Base-by-base conservation (phyloP, 2,888 invertebrate genomes). In the Phlogophora meticulosa region DNA sequence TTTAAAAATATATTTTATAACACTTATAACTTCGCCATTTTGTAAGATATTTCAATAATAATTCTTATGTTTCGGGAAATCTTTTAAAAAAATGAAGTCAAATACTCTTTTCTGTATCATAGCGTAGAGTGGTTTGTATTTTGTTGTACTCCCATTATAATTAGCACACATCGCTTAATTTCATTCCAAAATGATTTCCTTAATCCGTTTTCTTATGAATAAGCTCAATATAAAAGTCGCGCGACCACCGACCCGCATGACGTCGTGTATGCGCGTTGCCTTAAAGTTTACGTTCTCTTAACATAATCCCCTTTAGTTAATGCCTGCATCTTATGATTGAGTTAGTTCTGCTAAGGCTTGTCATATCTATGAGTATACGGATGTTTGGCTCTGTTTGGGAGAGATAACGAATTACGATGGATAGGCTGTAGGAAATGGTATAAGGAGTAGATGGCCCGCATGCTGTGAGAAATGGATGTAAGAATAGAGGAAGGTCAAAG, bases 291-390 rank as follows among this genome's bases (percentile, higher is more conserved):
- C 13, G 52, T 62, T 45, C n/a, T 46, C 36, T 7, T 15, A 51
- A 53, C 34, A 22, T 66, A 66, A 78, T 70, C 57, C 46, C 52
- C 36, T 56, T 34, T 62, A 24, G 70, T 70, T 79, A 63, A 75
- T 79, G 79, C 56, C 15, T 75, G 61, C 64, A 74, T 60, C 42
- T 60, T 61, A 48, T 52, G 62, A 66, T 75, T 15, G 46, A 51
- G 62, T 66, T 75, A 70, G 56, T 62, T 58, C 56, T 15, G 34
- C n/a, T 48, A 51, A 72, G 60, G 40, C 66, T 24, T 34, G 43
- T 40, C 57, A 34, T 51, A 56, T 49, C 57, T 63, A 17, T 15
- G 17, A 28, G 13, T 34, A 57, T 20, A 55, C 17, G 28, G 22
- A 68, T 57, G 57, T 40, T 65, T 74, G 45, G 11, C 43, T 34